Conservation (phyloP, 2,113 vertebrate species). For the Heliornis fulica region DNA sequence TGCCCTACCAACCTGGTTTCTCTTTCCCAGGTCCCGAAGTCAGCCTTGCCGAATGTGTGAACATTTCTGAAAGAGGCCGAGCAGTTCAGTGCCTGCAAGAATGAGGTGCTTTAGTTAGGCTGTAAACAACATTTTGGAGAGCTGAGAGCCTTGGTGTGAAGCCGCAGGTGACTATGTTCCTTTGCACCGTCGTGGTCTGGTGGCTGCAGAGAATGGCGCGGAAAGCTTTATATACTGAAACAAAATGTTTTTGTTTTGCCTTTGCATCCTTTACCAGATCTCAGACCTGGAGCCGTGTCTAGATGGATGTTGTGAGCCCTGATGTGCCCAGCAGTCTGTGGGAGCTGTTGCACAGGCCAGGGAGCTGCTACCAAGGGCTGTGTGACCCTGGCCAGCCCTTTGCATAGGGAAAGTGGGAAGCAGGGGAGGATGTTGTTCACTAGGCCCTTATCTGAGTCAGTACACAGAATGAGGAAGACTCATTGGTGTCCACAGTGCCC, state of each 20-base stretch:
- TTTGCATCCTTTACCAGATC: background rate
- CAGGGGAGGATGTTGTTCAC: background rate
- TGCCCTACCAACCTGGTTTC: background rate
- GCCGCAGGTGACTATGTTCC: background rate
- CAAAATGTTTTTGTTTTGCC: background rate
- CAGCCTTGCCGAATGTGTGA: background rate
- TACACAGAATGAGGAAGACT: fast-evolving
- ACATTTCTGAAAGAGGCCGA: background rate
- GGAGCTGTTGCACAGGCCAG: background rate
- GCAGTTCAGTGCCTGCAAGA: background rate
- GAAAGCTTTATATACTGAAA: background rate
- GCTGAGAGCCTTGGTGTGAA: background rate
- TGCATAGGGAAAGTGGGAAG: background rate
- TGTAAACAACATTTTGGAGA: background rate
- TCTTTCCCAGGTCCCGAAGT: background rate
- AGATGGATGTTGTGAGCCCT: background rate
- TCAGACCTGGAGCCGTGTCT: background rate
- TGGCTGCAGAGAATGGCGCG: background rate
- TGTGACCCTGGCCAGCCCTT: background rate
- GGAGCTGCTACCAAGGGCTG: background rate
- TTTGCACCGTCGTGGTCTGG: background rate
- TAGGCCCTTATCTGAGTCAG: background rate
- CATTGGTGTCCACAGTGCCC: background rate
- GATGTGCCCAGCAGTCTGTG: background rate
- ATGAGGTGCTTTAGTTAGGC: background rate